Evolutionary conservation across 1,140 invertebrate genomes (phyloP), one percentile per base, ranked within the genome.

Genomic region (Phymastichus coffea): DNA sequence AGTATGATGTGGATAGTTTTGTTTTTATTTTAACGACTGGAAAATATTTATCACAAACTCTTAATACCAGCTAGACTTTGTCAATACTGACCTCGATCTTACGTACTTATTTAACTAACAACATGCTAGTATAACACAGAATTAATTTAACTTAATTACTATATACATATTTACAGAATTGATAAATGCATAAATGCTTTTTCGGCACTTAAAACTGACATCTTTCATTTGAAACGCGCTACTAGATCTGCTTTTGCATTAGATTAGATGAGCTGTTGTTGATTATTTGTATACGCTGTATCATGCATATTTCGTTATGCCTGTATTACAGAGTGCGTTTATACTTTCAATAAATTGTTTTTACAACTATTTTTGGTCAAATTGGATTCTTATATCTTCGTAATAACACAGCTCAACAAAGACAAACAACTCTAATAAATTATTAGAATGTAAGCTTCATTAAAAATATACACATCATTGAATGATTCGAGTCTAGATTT

Each of bases 31-130:
- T 51, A 55, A 61, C 58, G 54, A 63, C 56, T 57, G 64, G 66
- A 66, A 60, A 67, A 66, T 63, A 66, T 69, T 66, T 74, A 77
- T 76, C 75, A 76, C 73, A 77, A 74, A 74, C 64, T 63, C 44
- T 57, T 70, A 68, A 70, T 68, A 68, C 64, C 66, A 72, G 46
- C 48, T 65, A 64, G 69, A 64, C 52, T 41, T 43, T 55, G 58
- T 23, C 55, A 62, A 58, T 63, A 67, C 63, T 61, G 63, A 65
- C 63, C 63, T 40, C 25, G 26, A 58, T 49, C 37, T 10, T 49
- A 2, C 23, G 17, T 55, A 25, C 30, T 63, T 55, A 65, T 53
- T 48, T 63, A 49, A 63, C 20, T 62, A 19, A 54, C 10, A 41
- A 62, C 47, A 57, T 55, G 44, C 38, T 51, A 66, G 15, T n/a